These are phyloP conservation scores for Sakesphorus luctuosus DNA, from an alignment of 2,113 vertebrate genomes.

Conservation along the genomic window DNA sequence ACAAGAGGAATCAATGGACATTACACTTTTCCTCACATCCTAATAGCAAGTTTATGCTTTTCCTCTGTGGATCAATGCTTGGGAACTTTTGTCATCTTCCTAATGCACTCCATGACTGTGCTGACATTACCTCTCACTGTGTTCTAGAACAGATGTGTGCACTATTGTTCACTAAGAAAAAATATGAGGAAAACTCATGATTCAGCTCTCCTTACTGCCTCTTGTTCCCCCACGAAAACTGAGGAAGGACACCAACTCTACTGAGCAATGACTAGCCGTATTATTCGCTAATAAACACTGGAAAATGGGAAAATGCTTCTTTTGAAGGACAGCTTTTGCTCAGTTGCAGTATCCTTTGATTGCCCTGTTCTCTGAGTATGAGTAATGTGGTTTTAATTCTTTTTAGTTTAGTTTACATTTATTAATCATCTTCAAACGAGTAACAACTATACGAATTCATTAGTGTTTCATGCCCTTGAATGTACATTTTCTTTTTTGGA, in stretches of 20 bases:
- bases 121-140: background rate
- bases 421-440: constrained; percentile 5
- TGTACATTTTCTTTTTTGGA: background rate
- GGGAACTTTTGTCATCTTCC: background rate
- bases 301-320: constrained; percentile 2
- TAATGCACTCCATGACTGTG: background rate
- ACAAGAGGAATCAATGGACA: background rate
- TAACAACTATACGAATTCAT: background rate
- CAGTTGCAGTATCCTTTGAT: constrained; percentile 38
- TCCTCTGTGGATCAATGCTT: background rate
- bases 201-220: constrained; percentile 41
- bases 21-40: background rate
- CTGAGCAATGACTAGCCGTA: constrained; percentile 16
- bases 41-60: background rate
- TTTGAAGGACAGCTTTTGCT: constrained; percentile 60
- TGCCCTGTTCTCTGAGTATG: constrained; percentile 39
- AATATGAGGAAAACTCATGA: constrained; percentile 55
- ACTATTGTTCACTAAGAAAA: constrained; percentile 25
- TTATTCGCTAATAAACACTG: constrained; percentile 10
- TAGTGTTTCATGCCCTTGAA: background rate
- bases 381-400: constrained; percentile 56
- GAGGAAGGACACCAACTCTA: constrained; percentile 33
- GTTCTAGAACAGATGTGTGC: background rate
- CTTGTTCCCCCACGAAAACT: constrained; percentile 43
- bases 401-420: constrained; percentile 35